Conservation (phyloP, 2,888 invertebrate species). For the Spisula solida region DNA sequence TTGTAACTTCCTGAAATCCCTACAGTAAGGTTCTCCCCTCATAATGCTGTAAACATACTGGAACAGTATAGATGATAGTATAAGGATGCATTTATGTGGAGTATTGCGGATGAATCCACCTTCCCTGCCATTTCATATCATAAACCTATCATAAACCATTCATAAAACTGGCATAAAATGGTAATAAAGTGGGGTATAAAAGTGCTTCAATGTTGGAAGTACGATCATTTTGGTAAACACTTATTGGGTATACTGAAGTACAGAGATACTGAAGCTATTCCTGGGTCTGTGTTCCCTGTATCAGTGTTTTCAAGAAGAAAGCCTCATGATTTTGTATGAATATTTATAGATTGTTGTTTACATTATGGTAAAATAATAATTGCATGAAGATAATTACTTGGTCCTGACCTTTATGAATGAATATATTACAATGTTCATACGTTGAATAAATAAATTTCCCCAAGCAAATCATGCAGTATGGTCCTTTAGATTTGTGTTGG, state of each 20-base stretch:
- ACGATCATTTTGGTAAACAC: background rate
- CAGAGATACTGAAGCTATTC: slow-evolving; percentile 8
- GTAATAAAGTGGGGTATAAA: background rate
- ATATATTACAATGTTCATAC: too few species aligned
- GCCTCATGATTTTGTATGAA: background rate
- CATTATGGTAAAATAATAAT: background rate
- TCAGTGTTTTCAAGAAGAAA: background rate
- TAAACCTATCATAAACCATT: background rate
- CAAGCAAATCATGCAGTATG: too few species aligned
- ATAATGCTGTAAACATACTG: background rate
- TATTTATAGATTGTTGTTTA: slow-evolving; percentile 1
- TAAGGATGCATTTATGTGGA: background rate
- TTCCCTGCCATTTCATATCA: slow-evolving; percentile 13
- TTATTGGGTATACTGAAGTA: background rate
- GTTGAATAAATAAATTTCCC: too few species aligned
- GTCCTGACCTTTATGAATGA: too few species aligned
- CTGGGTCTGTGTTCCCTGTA: background rate
- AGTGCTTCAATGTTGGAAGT: background rate
- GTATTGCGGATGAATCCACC: slow-evolving; percentile 15
- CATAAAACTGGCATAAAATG: slow-evolving; percentile 19
- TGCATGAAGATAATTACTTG: background rate
- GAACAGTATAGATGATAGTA: background rate
- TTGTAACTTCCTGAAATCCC: background rate
- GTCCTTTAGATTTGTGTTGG: too few species aligned
- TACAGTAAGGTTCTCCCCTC: background rate